These are phyloP conservation scores for Pollenia griseotomentosa DNA, from an alignment of 2,888 invertebrate genomes.

Conservation along the genomic window DNA sequence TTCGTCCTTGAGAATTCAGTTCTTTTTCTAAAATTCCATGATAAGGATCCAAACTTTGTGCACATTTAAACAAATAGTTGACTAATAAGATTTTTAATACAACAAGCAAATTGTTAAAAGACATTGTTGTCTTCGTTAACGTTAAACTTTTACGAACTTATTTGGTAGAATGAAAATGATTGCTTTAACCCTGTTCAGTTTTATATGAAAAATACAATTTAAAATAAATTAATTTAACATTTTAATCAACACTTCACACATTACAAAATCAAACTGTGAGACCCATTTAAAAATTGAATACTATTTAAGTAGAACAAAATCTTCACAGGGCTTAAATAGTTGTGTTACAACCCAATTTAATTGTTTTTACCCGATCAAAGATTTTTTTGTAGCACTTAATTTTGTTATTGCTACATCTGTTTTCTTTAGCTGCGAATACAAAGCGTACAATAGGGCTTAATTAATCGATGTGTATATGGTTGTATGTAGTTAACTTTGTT, in stretches of 20 bases:
- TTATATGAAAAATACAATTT: slow-evolving; percentile 33
- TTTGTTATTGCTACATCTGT: slow-evolving; percentile 5
- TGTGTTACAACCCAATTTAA: not conserved
- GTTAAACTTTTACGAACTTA: not conserved
- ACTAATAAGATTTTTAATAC: slow-evolving; percentile 16
- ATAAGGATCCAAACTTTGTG: slow-evolving; percentile 48
- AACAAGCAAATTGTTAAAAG: not conserved
- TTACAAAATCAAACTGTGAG: slow-evolving; percentile 52
- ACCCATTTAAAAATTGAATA: slow-evolving; percentile 23
- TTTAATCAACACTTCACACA: not conserved
- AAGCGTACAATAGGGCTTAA: slow-evolving; percentile 9
- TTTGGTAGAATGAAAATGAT: slow-evolving; percentile 24
- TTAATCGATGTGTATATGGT: not conserved
- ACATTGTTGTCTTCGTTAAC: slow-evolving; percentile 18
- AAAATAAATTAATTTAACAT: too few relatives aligned
- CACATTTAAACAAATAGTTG: slow-evolving; percentile 3
- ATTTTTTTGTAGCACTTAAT: not conserved
- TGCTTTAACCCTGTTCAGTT: not conserved
- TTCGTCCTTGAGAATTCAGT: slow-evolving; percentile 10
- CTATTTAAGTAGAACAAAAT: slow-evolving; percentile 2
- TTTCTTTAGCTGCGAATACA: not conserved
- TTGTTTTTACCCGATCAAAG: slow-evolving; percentile 18
- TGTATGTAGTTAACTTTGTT: too few relatives aligned
- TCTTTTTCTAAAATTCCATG: slow-evolving; percentile 54
- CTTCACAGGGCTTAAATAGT: not conserved